Percentiles rank a stretch among this genome's conserved stretches.
Evolutionary conservation across 1,140 invertebrate species (phyloP).

Genomic region (Chironomus tepperi): DNA sequence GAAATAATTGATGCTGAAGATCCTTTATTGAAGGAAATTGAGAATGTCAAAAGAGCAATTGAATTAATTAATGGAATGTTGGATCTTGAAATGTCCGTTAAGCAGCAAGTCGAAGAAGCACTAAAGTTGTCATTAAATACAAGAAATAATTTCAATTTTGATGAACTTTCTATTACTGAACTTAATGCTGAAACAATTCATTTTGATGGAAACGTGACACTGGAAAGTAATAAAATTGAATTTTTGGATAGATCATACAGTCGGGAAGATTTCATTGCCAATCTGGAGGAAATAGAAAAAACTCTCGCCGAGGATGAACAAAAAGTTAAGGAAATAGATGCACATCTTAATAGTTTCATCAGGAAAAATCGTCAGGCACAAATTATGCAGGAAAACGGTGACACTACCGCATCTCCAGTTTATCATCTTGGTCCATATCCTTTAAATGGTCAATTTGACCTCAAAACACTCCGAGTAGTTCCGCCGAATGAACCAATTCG

Average conservation of each 20-base stretch:
- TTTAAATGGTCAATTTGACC: background rate
- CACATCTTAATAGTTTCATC: background rate
- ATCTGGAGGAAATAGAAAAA: background rate
- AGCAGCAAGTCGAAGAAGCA: conserved; percentile 28
- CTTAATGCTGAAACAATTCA: background rate
- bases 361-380: background rate
- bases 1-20: conserved; percentile 31
- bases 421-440: background rate
- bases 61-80: conserved; percentile 35
- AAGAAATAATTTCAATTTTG: conserved; percentile 24
- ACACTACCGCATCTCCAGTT: background rate
- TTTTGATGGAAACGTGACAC: background rate
- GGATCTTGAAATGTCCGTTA: conserved; percentile 30
- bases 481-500: background rate
- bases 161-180: conserved; percentile 1
- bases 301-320: background rate
- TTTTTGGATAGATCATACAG: background rate
- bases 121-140: conserved; percentile 13
- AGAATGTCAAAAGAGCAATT: conserved; percentile 35
- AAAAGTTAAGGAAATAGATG: background rate
- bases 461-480: background rate
- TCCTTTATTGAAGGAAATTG: conserved; percentile 32
- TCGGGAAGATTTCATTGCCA: background rate
- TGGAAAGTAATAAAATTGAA: background rate
- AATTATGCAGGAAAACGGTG: background rate